Base-by-base conservation (phyloP, 2,797 vertebrate genomes). In the Acanthornis magna region DNA sequence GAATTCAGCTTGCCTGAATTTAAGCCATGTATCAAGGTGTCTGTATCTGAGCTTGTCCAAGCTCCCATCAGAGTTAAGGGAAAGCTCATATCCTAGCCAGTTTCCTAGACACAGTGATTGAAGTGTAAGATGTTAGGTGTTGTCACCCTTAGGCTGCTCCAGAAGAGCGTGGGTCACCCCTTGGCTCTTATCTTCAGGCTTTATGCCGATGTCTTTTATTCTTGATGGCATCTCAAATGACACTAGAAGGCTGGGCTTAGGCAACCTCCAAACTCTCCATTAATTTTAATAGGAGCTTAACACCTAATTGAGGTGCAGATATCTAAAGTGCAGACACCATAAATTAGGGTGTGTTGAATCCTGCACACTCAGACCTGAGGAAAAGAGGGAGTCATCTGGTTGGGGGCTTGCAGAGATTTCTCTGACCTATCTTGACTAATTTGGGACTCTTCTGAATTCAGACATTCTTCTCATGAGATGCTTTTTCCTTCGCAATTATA, bases 261-360 rank as follows among this genome's bases (percentile, higher is more conserved):
- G 66, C 32, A 94, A 78, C 5, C 40, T 93, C 62, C 54, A 91
- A 53, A 47, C 54, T 80, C 70, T 90, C 82, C 36, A 68, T 94
- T 91, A 95, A 91, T 40, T 95, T 89, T 89, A 94, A 78, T 80
- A 45, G 54, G 48, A 90, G 62, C 30, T 93, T 89, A 91, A 66
- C 65, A 81, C 36, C 34, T 88, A 88, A 81, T 36, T 86, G 73
- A 62, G 58, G 48, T 60, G 43, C 40, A 78, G 54, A 26, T 79
- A 62, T 30, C 54, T 62, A 38, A n/a, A 53, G 18, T 78, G 70
- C 54, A 42, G 43, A 86, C 34, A 62, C 43, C 20, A 18, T 75
- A 72, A 72, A 88, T 91, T 53, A 90, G 36, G 12, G 47, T 70
- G 54, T 68, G 17, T 18, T 72, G 47, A 72, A 88, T 72, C 34